Percentiles rank a stretch among this genome's conserved stretches.
Conservation (phyloP, 2,113 vertebrate species). For the Gallinago media region DNA sequence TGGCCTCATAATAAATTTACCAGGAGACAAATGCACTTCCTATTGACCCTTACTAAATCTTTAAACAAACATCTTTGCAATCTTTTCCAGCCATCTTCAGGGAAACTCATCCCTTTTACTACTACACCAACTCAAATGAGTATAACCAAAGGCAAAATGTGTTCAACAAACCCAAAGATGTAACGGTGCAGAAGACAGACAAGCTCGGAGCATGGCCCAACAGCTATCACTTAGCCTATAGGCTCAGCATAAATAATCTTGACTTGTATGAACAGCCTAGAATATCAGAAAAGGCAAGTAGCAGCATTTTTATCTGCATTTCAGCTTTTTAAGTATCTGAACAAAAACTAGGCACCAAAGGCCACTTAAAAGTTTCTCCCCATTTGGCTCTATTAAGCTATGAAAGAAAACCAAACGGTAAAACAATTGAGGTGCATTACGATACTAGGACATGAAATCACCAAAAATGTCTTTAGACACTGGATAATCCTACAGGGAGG, state of each 20-base stretch:
- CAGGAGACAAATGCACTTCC: background rate
- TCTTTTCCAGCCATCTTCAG: background rate
- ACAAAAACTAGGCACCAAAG: background rate
- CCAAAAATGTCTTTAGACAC: background rate
- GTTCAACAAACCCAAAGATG: background rate
- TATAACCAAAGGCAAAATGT: slow-evolving; percentile 25
- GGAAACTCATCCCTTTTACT: background rate
- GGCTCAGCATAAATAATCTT: background rate
- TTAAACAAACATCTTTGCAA: background rate
- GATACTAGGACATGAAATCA: fast-evolving
- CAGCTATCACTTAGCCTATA: background rate
- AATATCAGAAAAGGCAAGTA: background rate
- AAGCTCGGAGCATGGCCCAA: background rate
- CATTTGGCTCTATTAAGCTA: background rate
- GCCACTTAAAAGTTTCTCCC: background rate
- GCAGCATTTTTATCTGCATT: background rate
- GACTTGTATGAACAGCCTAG: background rate
- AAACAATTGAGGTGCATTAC: background rate
- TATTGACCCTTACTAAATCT: background rate
- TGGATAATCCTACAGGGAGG: background rate
- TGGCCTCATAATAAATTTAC: background rate
- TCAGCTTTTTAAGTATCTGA: background rate
- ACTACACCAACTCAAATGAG: background rate
- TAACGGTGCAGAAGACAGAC: background rate
- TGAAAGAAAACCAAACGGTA: background rate